Conservation (phyloP, 2,113 vertebrate species). For the Meleagris gallopavo region DNA sequence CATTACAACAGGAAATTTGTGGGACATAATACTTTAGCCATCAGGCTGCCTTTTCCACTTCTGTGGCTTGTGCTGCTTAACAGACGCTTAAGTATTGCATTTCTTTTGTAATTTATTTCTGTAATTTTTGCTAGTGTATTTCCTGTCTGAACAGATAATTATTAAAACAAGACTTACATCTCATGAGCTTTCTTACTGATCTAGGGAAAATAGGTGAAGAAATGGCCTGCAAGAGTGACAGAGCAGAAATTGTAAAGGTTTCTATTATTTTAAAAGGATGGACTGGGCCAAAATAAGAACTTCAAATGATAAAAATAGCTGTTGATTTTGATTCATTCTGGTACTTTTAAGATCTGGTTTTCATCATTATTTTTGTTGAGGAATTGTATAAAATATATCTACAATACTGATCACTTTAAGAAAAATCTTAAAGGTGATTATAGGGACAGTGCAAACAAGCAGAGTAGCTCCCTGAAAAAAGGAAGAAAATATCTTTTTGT, state of each 20-base stretch:
- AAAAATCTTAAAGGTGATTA: background rate
- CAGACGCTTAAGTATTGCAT: background rate
- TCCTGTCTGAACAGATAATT: background rate
- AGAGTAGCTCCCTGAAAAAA: background rate
- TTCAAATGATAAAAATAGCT: background rate
- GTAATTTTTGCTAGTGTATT: background rate
- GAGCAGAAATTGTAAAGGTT: background rate
- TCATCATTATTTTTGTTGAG: background rate
- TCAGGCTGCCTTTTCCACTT: background rate
- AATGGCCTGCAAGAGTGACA: background rate
- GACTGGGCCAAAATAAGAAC: background rate
- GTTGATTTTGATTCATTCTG: background rate
- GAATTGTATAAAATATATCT: background rate
- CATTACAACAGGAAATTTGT: fast-evolving
- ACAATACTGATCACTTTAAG: background rate
- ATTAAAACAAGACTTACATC: background rate
- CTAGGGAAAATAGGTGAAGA: background rate
- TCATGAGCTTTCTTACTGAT: background rate
- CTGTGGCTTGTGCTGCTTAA: background rate
- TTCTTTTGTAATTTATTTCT: background rate
- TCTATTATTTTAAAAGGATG: background rate
- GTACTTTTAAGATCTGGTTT: background rate
- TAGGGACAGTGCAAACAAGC: background rate
- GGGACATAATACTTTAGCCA: fast-evolving
- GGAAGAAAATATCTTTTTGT: background rate